phyloP scores from a whole-genome alignment of 2,888 invertebrate species.

The Scaptomyza cyrtandrae region DNA sequence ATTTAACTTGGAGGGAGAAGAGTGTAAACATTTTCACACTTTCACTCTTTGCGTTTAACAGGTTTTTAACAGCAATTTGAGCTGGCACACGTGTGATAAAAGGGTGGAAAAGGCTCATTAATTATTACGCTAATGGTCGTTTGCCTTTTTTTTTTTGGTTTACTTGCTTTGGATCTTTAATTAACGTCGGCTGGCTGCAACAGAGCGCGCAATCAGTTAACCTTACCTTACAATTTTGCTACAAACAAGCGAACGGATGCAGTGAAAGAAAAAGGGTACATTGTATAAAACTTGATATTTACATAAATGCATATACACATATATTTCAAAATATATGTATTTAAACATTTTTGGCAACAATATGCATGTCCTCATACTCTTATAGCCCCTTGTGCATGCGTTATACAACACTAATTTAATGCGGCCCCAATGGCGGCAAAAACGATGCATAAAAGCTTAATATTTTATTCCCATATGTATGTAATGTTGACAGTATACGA shows the following conservation, averaged over 20 bases:
- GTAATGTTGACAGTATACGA: constrained; percentile 39
- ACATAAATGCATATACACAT: constrained; percentile 2
- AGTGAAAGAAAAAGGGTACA: constrained; percentile 7
- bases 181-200: constrained; percentile 10
- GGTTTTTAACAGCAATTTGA: constrained; percentile 67
- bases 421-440: constrained; percentile 59
- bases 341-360: constrained; percentile 56
- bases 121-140: constrained; percentile 33
- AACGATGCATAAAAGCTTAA: constrained; percentile 71
- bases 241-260: constrained; percentile 20
- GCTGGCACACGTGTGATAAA: constrained; percentile 42
- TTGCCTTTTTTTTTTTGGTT: constrained; percentile 13
- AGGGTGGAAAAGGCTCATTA: constrained; percentile 45
- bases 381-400: constrained; percentile 38
- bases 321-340: constrained; percentile 6
- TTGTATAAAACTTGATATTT: not conserved
- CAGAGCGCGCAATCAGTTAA: no score
- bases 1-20: constrained; percentile 2
- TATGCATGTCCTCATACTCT: constrained; percentile 26
- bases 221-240: constrained; percentile 37
- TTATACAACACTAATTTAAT: constrained; percentile 76
- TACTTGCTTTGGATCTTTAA: constrained; percentile 10
- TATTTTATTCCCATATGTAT: constrained; percentile 56
- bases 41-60: constrained; percentile 75
- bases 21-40: constrained; percentile 69